Base-by-base conservation (phyloP, 2,797 vertebrate species). In the Tachyglossus aculeatus region DNA sequence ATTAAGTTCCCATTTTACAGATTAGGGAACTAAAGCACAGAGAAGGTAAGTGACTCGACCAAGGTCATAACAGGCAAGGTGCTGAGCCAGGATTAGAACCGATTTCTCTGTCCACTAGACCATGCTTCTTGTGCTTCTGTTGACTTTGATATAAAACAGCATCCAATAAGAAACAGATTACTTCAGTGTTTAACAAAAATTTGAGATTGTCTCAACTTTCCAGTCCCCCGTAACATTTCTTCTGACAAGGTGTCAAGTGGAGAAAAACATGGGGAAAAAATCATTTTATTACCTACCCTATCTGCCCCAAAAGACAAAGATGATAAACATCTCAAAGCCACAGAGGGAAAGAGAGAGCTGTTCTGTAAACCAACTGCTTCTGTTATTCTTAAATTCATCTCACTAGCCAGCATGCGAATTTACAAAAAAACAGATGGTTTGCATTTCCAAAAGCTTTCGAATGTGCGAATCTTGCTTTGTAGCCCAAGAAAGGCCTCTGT, bases 331-430 rank as follows among this genome's bases (percentile, higher is more conserved):
- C 24, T 73, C 67, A 67, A 57, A 9, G 47, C 9, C 43, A 11
- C 55, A 45, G 47, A 11, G 36, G 50, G 18, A 31, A 51, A 55
- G 18, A 13, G 50, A 64, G 62, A 58, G 4, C 13, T 80, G 78
- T 53, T 56, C 21, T 55, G 32, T 53, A 48, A 60, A 24, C 31
- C 6, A 63, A 66, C 15, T 52, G 59, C 51, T 52, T 71, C n/a
- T n/a, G n/a, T n/a, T 77, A 55, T 47, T 31, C 18, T 34, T 75
- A 58, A 67, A 48, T 62, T 18, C 18, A 70, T 37, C 59, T 29
- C 61, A 39, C 44, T 60, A 43, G 50, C 50, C 41, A 58, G 21
- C 36, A 34, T 5, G 64, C 60, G 47, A 15, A 32, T 19, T 24
- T 29, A 24, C 25, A 39, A 18, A 43, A 21, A 25, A 27, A 24